Evolutionary conservation across 2,888 invertebrate species (phyloP).

Genomic region (Galeruca laticollis): DNA sequence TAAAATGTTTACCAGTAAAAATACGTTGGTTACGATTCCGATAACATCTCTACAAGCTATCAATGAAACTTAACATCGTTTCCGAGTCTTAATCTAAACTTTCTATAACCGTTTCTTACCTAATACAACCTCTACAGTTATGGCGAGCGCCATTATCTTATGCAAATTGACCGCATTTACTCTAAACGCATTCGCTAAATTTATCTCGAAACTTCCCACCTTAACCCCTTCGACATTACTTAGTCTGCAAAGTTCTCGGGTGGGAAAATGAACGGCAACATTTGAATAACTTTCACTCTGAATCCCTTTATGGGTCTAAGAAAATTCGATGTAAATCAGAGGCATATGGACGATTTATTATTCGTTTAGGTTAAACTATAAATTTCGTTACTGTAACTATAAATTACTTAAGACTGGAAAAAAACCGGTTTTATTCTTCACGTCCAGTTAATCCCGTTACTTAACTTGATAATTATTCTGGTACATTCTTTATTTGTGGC

Average conservation of each 20-base stretch:
- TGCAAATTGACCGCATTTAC: slow-evolving; percentile 54
- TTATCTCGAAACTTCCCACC: slow-evolving; percentile 43
- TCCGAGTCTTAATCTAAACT: slow-evolving; percentile 8
- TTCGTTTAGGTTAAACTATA: slow-evolving; percentile 8
- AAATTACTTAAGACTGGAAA: background rate
- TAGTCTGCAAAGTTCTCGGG: slow-evolving; percentile 50
- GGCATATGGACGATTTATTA: slow-evolving; percentile 14
- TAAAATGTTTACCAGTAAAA: background rate
- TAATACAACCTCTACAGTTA: slow-evolving; percentile 9
- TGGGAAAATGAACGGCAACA: slow-evolving; percentile 45
- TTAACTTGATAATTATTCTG: too few relatives aligned
- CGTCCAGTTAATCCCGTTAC: background rate
- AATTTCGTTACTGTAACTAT: background rate
- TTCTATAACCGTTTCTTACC: background rate
- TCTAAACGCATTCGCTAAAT: slow-evolving; percentile 43
- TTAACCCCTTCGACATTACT: slow-evolving; percentile 46
- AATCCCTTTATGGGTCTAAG: slow-evolving; percentile 22
- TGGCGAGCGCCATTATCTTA: slow-evolving; percentile 51
- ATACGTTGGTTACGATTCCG: background rate
- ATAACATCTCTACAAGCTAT: background rate
- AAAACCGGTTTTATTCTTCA: background rate
- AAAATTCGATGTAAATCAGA: slow-evolving; percentile 21
- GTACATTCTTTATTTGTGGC: too few relatives aligned
- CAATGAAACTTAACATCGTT: background rate
- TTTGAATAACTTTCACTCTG: slow-evolving; percentile 37